A percentile compares a stretch with the other conserved stretches of the same genome.
Evolutionary conservation across 2,888 invertebrate species (phyloP).

Genomic region (Idaea aversata): DNA sequence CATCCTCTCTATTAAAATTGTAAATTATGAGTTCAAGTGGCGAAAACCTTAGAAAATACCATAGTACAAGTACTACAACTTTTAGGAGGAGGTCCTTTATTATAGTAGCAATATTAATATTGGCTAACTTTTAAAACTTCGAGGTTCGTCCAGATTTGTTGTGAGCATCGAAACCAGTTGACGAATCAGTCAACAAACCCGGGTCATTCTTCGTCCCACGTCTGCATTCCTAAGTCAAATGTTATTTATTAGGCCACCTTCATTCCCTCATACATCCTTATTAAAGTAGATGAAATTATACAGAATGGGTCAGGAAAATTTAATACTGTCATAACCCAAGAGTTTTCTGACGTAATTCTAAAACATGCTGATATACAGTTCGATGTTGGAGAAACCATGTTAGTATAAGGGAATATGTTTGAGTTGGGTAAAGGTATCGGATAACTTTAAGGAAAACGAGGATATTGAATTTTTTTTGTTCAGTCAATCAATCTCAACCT

Average conservation of each 20-base stretch:
- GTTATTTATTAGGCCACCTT: constrained; percentile 7
- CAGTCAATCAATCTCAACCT: background rate
- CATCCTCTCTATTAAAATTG: too few species aligned
- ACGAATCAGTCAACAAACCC: constrained; percentile 70
- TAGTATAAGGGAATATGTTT: background rate
- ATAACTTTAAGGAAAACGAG: background rate
- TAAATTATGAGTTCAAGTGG: too few species aligned
- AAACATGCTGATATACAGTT: background rate
- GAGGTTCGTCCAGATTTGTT: background rate
- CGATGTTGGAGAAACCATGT: background rate
- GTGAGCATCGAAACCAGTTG: constrained; percentile 68
- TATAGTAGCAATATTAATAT: too few species aligned
- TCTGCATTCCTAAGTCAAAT: constrained; percentile 28
- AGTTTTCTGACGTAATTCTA: background rate
- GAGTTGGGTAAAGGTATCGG: background rate
- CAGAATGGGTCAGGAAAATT: background rate
- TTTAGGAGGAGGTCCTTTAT: too few species aligned
- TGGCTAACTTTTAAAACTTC: too few species aligned
- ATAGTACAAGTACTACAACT: too few species aligned
- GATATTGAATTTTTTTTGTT: background rate
- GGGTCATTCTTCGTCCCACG: constrained; percentile 69
- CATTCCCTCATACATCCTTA: background rate
- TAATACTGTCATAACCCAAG: background rate
- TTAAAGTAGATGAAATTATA: constrained; percentile 1
- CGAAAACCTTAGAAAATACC: too few species aligned